phyloP scores from a whole-genome alignment of 2,797 vertebrate genomes.

The Cetoscarus ocellatus region DNA sequence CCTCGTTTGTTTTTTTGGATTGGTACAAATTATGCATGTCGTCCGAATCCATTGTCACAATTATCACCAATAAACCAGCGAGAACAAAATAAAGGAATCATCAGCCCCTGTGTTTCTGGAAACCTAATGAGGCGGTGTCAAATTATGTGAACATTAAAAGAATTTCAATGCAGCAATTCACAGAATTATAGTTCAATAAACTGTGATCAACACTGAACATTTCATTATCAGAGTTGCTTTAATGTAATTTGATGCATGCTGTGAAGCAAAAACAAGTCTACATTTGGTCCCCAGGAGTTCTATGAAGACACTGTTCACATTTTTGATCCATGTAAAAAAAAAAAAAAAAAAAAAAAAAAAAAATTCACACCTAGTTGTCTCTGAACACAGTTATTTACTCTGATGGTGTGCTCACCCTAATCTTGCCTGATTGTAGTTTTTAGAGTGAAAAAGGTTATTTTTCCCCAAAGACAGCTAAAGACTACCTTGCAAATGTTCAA shows the following conservation, averaged over 20 bases:
- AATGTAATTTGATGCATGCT: conserved; percentile 9
- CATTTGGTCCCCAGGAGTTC: not conserved
- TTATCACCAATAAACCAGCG: conserved; percentile 39
- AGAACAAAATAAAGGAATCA: conserved; percentile 25
- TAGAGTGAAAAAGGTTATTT: too few species aligned
- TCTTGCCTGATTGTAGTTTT: too few species aligned
- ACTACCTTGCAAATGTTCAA: too few species aligned
- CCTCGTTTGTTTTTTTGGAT: conserved; percentile 20
- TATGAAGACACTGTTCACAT: not conserved
- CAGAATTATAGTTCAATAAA: conserved; percentile 9
- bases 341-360: too few species aligned
- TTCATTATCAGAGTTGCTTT: not conserved
- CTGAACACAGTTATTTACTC: too few species aligned
- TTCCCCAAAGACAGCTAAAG: too few species aligned
- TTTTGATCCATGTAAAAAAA: not conserved
- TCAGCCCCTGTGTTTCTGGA: conserved; percentile 23
- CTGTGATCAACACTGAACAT: conserved; percentile 8
- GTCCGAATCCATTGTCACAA: conserved; percentile 37
- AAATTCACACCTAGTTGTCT: too few species aligned
- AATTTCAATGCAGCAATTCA: conserved; percentile 21
- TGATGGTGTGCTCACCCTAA: too few species aligned
- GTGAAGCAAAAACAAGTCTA: conserved; percentile 3
- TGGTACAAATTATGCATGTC: conserved; percentile 31
- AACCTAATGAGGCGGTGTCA: conserved; percentile 6
- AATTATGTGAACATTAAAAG: conserved; percentile 25